Evolutionary conservation across 2,797 vertebrate genomes (phyloP).

Genomic region (Cichlasoma orientale): DNA sequence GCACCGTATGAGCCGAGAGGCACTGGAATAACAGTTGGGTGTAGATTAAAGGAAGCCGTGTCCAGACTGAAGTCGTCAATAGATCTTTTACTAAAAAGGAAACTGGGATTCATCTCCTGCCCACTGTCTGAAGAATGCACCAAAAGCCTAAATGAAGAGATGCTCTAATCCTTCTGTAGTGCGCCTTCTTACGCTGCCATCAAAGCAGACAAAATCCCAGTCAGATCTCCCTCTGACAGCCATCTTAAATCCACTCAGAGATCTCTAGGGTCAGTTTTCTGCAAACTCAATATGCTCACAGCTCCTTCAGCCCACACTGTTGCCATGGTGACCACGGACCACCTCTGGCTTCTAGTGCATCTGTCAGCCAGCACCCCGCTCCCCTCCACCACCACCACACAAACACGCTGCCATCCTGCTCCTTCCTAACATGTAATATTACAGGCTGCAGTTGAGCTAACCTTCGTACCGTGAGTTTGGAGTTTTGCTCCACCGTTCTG

Average conservation of each 20-base stretch:
- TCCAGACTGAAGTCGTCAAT: conserved; percentile 9
- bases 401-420: conserved; percentile 20
- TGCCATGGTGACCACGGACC: conserved; percentile 83
- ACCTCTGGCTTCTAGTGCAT: conserved; percentile 68
- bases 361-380: conserved; percentile 49
- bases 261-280: conserved; percentile 81
- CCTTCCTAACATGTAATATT: neutral
- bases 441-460: neutral
- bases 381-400: conserved; percentile 28
- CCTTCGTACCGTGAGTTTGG: neutral
- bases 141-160: conserved; percentile 5
- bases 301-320: conserved; percentile 78
- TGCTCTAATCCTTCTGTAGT: conserved; percentile 7
- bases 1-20: conserved; percentile 23
- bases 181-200: neutral
- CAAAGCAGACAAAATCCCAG: conserved; percentile 19
- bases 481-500: conserved; percentile 4
- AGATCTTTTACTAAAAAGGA: neutral
- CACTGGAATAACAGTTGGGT: conserved; percentile 22
- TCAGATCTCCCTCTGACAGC: conserved; percentile 62
- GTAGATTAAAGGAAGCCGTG: conserved; percentile 11
- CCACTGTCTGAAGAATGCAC: neutral
- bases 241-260: conserved; percentile 72
- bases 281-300: conserved; percentile 80
- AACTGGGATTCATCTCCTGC: conserved; percentile 1